Conservation (phyloP, 92 coral and sea anemone species). For the Umimayanthus chanpuru region DNA sequence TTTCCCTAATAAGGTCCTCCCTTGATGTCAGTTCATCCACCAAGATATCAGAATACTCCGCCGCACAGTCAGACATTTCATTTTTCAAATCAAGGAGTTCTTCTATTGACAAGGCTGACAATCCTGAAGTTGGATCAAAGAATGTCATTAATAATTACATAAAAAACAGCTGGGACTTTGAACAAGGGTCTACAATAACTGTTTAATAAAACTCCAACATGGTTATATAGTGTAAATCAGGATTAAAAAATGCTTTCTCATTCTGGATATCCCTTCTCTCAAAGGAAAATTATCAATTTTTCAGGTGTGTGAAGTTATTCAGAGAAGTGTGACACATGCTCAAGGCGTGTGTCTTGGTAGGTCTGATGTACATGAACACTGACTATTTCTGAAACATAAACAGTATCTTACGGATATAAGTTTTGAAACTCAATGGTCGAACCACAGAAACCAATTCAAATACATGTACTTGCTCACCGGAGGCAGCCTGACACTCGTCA, state of each 20-base stretch:
- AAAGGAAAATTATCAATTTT: no score
- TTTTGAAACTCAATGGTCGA: no score
- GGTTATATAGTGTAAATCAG: no score
- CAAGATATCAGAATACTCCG: slow-evolving; percentile 91
- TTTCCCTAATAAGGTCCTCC: slow-evolving; percentile 87
- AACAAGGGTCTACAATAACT: not conserved
- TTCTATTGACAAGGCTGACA: slow-evolving; percentile 69
- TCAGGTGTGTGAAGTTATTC: no score
- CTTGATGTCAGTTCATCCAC: slow-evolving; percentile 83
- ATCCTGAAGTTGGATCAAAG: slow-evolving; percentile 61
- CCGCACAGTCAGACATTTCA: slow-evolving; percentile 87
- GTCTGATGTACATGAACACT: not conserved
- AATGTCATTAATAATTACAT: not conserved
- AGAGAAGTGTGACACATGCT: no score
- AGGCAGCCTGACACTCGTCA: slow-evolving; percentile 92
- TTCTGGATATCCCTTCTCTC: no score
- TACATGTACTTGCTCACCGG: slow-evolving; percentile 55
- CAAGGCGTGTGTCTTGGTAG: no score
- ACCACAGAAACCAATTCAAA: not conserved
- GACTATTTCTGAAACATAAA: not conserved
- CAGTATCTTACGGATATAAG: no score
- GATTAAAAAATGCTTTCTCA: no score
- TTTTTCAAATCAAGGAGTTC: slow-evolving; percentile 80
- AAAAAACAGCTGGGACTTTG: not conserved
- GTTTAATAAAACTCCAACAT: no score